Evolutionary conservation across 2,113 vertebrate genomes (phyloP).

Genomic region (Taxidea taxus): DNA sequence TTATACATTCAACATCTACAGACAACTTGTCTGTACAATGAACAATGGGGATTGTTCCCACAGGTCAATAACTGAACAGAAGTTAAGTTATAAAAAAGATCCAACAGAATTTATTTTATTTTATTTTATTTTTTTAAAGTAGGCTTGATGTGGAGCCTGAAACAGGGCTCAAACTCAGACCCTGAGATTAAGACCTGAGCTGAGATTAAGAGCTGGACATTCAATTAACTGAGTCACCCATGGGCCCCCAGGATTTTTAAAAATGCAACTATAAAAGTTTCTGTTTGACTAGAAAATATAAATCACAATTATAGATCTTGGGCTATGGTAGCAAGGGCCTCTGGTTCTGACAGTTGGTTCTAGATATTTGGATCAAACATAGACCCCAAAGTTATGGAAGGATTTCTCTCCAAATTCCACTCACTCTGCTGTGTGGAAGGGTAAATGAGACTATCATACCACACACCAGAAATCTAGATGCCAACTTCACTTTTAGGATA

Average conservation of each 20-base stretch:
- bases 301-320: neutral
- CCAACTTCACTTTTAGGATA: neutral
- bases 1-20: neutral
- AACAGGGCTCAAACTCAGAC: neutral
- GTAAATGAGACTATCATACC: neutral
- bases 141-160: neutral
- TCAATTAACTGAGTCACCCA: neutral
- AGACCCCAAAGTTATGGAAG: neutral
- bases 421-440: neutral
- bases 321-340: neutral
- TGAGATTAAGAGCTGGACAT: neutral
- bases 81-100: neutral
- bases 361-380: neutral
- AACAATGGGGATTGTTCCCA: neutral
- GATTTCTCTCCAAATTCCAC: neutral
- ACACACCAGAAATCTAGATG: neutral
- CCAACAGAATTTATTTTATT: neutral
- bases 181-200: neutral
- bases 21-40: no score
- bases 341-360: neutral
- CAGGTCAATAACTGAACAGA: neutral
- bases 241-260: neutral
- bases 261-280: neutral
- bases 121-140: neutral
- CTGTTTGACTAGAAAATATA: neutral